Percentiles rank a stretch among this genome's conserved stretches.
These are phyloP conservation scores for Fratercula arctica DNA, from an alignment of 2,797 vertebrate genomes.

Conservation along the genomic window DNA sequence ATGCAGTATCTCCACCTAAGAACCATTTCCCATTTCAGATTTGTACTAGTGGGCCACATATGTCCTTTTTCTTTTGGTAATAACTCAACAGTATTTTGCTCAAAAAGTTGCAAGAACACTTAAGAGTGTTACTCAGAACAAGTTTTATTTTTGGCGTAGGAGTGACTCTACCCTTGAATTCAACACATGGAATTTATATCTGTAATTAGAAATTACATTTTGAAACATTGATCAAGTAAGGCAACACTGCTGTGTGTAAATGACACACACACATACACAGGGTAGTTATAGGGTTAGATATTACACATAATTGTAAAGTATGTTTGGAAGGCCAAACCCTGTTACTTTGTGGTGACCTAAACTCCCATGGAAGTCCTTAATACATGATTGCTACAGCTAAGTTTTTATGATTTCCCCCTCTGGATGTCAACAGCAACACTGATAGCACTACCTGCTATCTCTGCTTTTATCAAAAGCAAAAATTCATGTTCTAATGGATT, in stretches of 20 bases:
- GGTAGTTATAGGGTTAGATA: neutral
- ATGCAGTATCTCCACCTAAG: neutral
- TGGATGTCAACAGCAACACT: neutral
- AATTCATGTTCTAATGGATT: neutral
- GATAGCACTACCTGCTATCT: neutral
- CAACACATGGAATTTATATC: neutral
- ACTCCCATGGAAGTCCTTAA: neutral
- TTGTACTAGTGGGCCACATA: neutral
- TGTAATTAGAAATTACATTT: neutral
- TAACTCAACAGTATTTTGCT: neutral
- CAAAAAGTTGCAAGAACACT: neutral
- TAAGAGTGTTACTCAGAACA: neutral
- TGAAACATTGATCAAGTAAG: neutral
- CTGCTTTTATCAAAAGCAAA: neutral
- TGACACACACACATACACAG: neutral
- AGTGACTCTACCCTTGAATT: neutral
- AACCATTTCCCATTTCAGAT: neutral
- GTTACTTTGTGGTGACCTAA: neutral
- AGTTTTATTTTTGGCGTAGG: neutral
- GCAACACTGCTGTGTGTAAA: neutral
- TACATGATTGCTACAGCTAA: neutral
- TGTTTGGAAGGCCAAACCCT: neutral
- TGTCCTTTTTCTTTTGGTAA: neutral
- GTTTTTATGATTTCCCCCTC: neutral
- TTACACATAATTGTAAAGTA: neutral